A percentile compares a stretch with the other conserved stretches of the same genome.
Evolutionary conservation across 2,113 vertebrate species (phyloP).

Genomic region (Anarhynchus alexandrinus): DNA sequence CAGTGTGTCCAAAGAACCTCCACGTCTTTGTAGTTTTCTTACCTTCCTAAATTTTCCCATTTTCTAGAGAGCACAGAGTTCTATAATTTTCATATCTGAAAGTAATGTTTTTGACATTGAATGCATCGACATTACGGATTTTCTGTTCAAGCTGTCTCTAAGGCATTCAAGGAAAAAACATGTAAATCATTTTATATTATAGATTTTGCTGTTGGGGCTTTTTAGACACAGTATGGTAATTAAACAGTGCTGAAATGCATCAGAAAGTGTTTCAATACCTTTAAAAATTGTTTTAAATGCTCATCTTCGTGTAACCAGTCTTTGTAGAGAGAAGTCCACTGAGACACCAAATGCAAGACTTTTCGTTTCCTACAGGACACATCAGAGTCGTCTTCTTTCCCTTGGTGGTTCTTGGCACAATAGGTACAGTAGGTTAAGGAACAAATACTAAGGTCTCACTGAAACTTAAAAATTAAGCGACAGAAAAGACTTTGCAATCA

Average conservation of each 20-base stretch:
- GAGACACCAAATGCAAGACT: slow-evolving; percentile 90
- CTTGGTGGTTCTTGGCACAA: slow-evolving; percentile 86
- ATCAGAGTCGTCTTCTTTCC: slow-evolving; percentile 84
- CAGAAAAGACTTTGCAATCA: not conserved
- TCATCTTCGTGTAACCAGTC: slow-evolving; percentile 91
- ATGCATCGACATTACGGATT: not conserved
- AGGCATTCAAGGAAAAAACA: not conserved
- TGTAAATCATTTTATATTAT: not conserved
- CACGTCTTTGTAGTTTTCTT: not conserved
- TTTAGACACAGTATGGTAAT: not conserved
- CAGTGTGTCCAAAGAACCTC: not conserved
- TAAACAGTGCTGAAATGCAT: not conserved
- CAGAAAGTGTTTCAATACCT: slow-evolving; percentile 74
- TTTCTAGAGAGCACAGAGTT: not conserved
- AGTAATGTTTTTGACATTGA: not conserved
- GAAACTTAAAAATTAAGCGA: not conserved
- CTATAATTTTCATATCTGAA: not conserved
- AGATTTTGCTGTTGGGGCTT: not conserved
- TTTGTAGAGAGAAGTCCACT: slow-evolving; percentile 89
- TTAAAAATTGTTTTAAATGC: slow-evolving; percentile 90
- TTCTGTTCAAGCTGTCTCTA: not conserved
- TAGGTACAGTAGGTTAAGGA: slow-evolving; percentile 90
- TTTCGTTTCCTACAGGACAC: slow-evolving; percentile 88
- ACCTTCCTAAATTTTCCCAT: not conserved
- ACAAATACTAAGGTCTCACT: not conserved